Evolutionary conservation across 2,113 vertebrate genomes (phyloP).

Genomic region (Bos indicus): DNA sequence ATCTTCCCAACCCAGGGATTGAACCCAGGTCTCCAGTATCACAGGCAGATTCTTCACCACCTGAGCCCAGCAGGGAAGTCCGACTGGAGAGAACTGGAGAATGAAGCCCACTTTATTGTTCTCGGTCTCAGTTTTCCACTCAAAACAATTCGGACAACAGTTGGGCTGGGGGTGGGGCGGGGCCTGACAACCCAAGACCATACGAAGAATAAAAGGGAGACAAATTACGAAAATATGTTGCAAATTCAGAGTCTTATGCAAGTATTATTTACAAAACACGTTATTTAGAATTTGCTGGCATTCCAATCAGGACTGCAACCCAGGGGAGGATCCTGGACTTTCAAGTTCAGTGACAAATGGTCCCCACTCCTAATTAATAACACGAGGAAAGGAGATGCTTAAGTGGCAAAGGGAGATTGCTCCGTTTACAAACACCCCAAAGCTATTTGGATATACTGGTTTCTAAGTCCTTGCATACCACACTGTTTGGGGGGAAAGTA

Average conservation of each 20-base stretch:
- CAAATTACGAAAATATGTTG: background rate
- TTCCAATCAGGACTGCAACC: background rate
- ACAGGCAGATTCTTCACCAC: background rate
- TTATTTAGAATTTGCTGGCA: no score
- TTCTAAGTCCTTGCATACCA: background rate
- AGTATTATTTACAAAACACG: background rate
- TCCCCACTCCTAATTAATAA: background rate
- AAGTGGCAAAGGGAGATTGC: background rate
- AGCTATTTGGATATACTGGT: background rate
- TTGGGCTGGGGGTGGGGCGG: rapidly evolving
- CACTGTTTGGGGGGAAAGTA: background rate
- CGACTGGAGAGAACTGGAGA: background rate
- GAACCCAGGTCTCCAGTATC: background rate
- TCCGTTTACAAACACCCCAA: background rate
- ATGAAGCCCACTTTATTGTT: background rate
- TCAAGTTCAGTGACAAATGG: background rate
- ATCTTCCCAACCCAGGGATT: background rate
- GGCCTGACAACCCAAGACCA: background rate
- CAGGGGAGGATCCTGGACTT: background rate
- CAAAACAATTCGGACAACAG: background rate
- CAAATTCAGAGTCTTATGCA: background rate
- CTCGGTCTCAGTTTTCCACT: background rate
- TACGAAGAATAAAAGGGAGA: background rate
- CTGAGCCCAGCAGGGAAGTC: background rate
- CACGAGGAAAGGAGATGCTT: rapidly evolving